Base-by-base conservation (phyloP, 1,140 invertebrate genomes). In the Goniozus legneri region DNA sequence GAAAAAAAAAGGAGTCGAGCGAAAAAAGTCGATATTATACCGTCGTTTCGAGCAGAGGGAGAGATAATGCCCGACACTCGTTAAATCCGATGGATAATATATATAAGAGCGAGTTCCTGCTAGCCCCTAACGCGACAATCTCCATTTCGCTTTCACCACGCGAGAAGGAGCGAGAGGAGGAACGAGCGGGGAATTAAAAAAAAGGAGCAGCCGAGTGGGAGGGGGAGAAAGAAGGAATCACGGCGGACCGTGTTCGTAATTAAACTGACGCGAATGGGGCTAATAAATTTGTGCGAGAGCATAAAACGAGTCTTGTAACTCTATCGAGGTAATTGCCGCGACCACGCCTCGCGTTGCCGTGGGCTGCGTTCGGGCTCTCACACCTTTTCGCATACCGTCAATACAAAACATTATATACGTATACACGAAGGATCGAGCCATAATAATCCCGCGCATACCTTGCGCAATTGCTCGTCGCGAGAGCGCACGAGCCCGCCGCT, bases 221-320 rank as follows among this genome's bases (percentile, higher is more conserved):
- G n/a, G 15, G 30, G n/a, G 3, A 7, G 18, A 7, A 52, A 13
- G 20, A 18, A 38, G 30, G 56, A 62, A 58, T 54, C 38, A 37
- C 45, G 39, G 48, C 55, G 39, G 31, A 56, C 46, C 52, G 51
- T 47, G 58, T 58, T 51, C 48, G 60, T 67, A 70, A 69, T 69
- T 70, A 68, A 71, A 69, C 56, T 69, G 69, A 70, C 69, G 60
- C 60, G 65, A 69, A 72, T 66, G 62, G 55, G 56, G 57, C 56
- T 67, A 69, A 72, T 69, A 72, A 72, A 71, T 71, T 72, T 58
- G 57, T 58, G 57, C 52, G 52, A 51, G 46, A 50, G 61, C 61
- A 64, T 60, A 66, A 73, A 73, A 65, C 62, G 63, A 67, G 64
- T 64, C 67, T 70, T 69, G 67, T 67, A 73, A 71, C 68, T 71